These are phyloP conservation scores for Melieria crassipennis DNA, from an alignment of 2,888 invertebrate genomes.

Conservation along the genomic window DNA sequence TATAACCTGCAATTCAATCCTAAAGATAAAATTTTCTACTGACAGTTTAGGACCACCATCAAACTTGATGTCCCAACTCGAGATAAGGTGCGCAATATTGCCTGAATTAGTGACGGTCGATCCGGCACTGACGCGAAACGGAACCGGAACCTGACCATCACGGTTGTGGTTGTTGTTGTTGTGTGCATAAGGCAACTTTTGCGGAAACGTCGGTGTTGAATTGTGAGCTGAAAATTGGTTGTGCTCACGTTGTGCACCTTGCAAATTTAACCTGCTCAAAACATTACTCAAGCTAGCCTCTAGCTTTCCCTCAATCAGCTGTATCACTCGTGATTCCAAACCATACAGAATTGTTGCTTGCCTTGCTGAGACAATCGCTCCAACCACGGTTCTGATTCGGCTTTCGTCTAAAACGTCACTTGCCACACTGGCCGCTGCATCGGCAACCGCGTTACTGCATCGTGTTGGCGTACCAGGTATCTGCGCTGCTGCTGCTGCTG, in stretches of 20 bases:
- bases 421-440: neutral
- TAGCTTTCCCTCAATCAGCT: neutral
- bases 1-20: neutral
- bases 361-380: neutral
- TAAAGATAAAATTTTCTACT: conserved; percentile 3
- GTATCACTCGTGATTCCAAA: neutral
- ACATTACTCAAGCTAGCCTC: neutral
- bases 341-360: neutral
- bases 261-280: neutral
- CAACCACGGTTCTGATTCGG: neutral
- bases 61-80: conserved; percentile 11
- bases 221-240: neutral
- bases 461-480: too few species aligned
- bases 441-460: too few species aligned
- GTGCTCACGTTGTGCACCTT: neutral
- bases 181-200: neutral
- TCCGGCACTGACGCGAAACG: neutral
- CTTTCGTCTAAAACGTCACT: neutral
- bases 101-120: too few species aligned
- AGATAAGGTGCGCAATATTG: neutral
- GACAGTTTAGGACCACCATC: neutral
- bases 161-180: neutral
- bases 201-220: neutral
- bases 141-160: neutral
- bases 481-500: neutral